These are phyloP conservation scores for Oxystoma pomonae DNA, from an alignment of 2,888 invertebrate genomes.

Conservation along the genomic window DNA sequence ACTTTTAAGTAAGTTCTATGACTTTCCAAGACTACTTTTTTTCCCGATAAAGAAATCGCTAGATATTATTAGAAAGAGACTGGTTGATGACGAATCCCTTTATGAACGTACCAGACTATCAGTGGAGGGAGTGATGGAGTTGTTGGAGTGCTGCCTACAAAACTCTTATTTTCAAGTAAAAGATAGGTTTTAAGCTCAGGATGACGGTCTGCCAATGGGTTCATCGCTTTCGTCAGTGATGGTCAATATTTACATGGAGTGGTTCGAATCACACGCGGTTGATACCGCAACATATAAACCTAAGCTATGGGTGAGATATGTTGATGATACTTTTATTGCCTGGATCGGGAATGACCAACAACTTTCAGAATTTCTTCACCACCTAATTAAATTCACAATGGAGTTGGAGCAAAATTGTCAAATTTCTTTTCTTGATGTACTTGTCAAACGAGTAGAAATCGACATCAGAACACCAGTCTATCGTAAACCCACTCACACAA, in stretches of 20 bases:
- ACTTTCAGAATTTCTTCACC: neutral
- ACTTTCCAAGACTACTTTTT: too few species aligned
- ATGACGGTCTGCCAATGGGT: neutral
- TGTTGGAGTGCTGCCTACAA: neutral
- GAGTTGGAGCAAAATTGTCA: neutral
- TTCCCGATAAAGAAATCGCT: too few species aligned
- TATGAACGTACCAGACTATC: neutral
- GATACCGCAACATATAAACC: neutral
- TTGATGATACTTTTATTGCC: neutral
- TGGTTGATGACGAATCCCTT: neutral
- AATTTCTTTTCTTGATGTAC: neutral
- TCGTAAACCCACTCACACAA: too few species aligned
- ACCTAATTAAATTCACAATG: neutral
- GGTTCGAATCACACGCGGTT: neutral
- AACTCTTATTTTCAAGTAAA: conserved; percentile 1
- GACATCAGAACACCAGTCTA: neutral
- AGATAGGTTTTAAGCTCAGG: neutral
- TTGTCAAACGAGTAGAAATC: neutral
- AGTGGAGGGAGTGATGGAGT: neutral
- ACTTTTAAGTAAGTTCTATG: too few species aligned
- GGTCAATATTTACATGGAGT: neutral
- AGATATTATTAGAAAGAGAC: neutral
- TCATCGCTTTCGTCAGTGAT: neutral
- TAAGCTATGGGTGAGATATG: neutral
- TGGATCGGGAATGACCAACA: too few species aligned